Evolutionary conservation across 2,888 invertebrate genomes (phyloP).

Genomic region (Caenorhabditis zanzibari): DNA sequence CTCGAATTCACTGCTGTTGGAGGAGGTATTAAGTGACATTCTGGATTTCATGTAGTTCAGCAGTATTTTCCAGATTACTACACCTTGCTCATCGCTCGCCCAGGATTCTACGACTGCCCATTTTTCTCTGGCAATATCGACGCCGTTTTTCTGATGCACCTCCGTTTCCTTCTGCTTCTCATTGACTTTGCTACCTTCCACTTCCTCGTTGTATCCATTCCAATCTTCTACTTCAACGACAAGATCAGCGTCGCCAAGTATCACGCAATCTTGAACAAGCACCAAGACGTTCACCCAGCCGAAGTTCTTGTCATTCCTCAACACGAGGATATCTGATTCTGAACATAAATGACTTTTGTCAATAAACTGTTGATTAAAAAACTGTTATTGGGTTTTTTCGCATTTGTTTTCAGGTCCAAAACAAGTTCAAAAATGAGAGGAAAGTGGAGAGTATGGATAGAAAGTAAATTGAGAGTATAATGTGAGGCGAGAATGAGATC

Average conservation of each 20-base stretch:
- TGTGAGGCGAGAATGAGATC: too few relatives aligned
- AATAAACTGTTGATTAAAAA: neutral
- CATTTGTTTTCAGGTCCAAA: too few relatives aligned
- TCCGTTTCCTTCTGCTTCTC: constrained; percentile 37
- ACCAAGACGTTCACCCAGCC: neutral
- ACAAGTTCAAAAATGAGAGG: too few relatives aligned
- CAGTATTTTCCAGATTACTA: constrained; percentile 28
- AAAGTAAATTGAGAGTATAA: too few relatives aligned
- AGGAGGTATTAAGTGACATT: constrained; percentile 3
- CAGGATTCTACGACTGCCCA: constrained; percentile 18
- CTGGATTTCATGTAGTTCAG: neutral
- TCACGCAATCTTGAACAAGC: neutral
- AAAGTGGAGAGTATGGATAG: too few relatives aligned
- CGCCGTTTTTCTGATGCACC: constrained; percentile 26
- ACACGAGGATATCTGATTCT: neutral
- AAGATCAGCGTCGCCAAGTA: neutral
- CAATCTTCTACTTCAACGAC: constrained; percentile 33
- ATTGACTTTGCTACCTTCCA: constrained; percentile 38
- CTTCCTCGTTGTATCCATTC: constrained; percentile 18
- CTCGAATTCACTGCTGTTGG: constrained; percentile 37
- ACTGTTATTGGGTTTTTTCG: too few relatives aligned
- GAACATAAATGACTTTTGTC: neutral
- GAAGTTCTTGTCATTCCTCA: neutral
- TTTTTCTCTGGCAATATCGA: constrained; percentile 20
- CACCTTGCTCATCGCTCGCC: constrained; percentile 24